Base-by-base conservation (phyloP, 2,113 vertebrate species). In the Stigmatopora nigra region DNA sequence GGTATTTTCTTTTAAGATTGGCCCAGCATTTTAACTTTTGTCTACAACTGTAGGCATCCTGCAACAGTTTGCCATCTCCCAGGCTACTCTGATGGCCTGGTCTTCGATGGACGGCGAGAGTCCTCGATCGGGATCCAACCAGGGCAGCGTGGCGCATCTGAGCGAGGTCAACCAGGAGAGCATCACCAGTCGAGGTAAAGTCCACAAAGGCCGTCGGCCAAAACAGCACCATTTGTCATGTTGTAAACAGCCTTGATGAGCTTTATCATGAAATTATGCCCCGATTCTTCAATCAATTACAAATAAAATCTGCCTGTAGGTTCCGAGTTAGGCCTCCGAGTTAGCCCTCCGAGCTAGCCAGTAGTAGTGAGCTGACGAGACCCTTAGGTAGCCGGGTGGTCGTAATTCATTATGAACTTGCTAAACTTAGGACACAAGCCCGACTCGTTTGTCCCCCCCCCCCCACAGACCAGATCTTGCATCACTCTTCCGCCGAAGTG, bases 81-180 rank as follows among this genome's bases (percentile, higher is more conserved):
- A 99, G 82, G 96, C 96, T 3, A 99, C 96, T 0, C 92, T 99
- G 25, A 77, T 98, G 88, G 96, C 96, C 49, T 99, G 96, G 96
- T 92, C 92, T 12, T 99, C 96, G 53, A 95, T 99, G 93, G 96
- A 99, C 51, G 96, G 94, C 17, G 96, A 98, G 78, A 96, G 95
- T 72, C 85, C 94, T 67, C 92, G 93, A 71, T 94, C 94, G n/a
- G 94, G 94, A 36, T 98, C 95, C 2, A 93, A 93, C 78, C 94
- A 97, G 84, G 96, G 96, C 79, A 97, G 94, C 3, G 78, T 94
- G 76, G 92, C 91, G 68, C 90, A 94, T 89, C 89, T 97, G 89
- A 94, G 94, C 5, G 96, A 97, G 72, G 92, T 93, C 81, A 98
- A 98, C 85, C 96, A 98, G 86, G 95, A 99, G 78, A 83, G 96